These are phyloP conservation scores for Parelbella ahira DNA, from an alignment of 2,888 invertebrate genomes.

Conservation along the genomic window DNA sequence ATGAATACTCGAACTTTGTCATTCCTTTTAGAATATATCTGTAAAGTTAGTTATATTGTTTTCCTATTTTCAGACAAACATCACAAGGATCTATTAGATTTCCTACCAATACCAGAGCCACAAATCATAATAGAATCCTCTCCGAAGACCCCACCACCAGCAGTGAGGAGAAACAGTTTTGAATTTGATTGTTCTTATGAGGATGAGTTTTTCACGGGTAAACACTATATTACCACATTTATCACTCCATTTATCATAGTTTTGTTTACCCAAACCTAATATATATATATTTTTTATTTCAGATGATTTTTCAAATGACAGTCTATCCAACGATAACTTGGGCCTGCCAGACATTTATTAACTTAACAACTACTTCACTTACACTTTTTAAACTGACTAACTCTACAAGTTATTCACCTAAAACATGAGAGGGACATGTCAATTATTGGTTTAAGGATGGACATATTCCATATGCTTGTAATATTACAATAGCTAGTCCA, in stretches of 20 bases:
- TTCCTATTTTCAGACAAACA: constrained; percentile 56
- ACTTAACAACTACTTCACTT: too few relatives aligned
- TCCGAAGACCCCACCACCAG: constrained; percentile 52
- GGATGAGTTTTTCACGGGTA: constrained; percentile 69
- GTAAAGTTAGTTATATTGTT: too few relatives aligned
- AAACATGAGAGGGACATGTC: too few relatives aligned
- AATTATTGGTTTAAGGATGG: too few relatives aligned
- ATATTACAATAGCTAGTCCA: too few relatives aligned
- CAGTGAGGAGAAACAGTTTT: constrained; percentile 38
- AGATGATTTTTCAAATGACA: constrained; percentile 65
- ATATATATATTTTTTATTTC: too few relatives aligned
- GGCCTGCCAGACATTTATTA: constrained; percentile 56
- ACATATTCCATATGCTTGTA: too few relatives aligned
- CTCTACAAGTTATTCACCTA: constrained; percentile 1
- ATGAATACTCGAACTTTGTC: too few relatives aligned
- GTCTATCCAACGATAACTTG: constrained; percentile 49
- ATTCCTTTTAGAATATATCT: too few relatives aligned
- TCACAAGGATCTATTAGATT: constrained; percentile 54
- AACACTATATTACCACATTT: too few relatives aligned
- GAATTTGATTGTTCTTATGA: constrained; percentile 58
- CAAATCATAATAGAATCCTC: constrained; percentile 40
- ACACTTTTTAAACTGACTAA: constrained; percentile 5
- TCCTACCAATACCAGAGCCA: constrained; percentile 43
- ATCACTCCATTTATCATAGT: too few relatives aligned
- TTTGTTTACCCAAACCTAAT: too few relatives aligned